Base-by-base conservation (phyloP, 2,797 vertebrate genomes). In the Alfaro cultratus region DNA sequence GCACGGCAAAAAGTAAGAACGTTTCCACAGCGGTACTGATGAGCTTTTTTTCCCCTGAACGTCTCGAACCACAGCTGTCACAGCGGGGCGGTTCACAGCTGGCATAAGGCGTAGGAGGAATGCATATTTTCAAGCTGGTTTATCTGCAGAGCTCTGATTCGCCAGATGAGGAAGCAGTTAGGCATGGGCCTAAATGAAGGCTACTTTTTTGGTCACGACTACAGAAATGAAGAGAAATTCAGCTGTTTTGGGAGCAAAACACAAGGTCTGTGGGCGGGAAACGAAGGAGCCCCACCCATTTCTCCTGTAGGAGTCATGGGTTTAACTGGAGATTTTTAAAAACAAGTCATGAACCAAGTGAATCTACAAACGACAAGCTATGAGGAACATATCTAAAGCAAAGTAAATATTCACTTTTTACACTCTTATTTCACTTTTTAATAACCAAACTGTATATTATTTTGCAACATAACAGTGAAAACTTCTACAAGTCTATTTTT, bases 101-200 rank as follows among this genome's bases (percentile, higher is more conserved):
- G 77, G 86, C 21, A 77, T 91, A 94, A 95, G 93, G 91, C 88
- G 74, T 43, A 49, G 47, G 70, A 79, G 81, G 71, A 84, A 85
- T 93, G 92, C 88, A 92, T 90, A 92, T 91, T 80, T 87, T 76
- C 64, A 49, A 67, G 77, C 73, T 62, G 55, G 77, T 64, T 75
- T 83, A 57, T 86, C 79, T 77, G 62, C 75, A 75, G 75, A 82
- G 1, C 80, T 72, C 21, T 43, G 45, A 68, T 64, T 31, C 73
- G 45, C 11, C 34, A 29, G 64, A 10, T n/a, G 7, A 71, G 68
- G 26, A 45, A n/a, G 68, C 26, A 29, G 67, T 43, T 7, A 45
- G 67, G 67, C 67, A 43, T n/a, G 67, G 39, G 67, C 21, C 11
- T 5, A 3, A 34, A 62, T 2, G 4, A 62, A 67, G 18, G 16